Conservation (phyloP, 2,888 invertebrate species). For the Dicycla oo region DNA sequence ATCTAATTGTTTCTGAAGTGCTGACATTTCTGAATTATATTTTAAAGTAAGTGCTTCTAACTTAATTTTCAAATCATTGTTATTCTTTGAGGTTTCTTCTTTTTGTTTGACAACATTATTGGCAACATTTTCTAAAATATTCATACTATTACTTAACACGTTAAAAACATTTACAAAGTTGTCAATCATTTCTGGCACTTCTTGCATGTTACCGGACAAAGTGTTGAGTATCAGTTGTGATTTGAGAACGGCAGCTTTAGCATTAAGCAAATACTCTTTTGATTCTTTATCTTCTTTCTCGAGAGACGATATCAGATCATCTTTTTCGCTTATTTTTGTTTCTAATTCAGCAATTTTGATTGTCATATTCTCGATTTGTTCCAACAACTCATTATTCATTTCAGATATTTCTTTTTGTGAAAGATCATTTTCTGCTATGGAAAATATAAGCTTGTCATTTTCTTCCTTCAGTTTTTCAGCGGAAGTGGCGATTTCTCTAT, state of each 20-base stretch:
- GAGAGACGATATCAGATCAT: constrained; percentile 68
- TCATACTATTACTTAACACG: constrained; percentile 69
- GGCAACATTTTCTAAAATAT: constrained; percentile 70
- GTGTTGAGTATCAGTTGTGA: constrained; percentile 70
- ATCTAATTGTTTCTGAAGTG: constrained; percentile 57
- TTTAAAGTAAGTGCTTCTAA: constrained; percentile 52
- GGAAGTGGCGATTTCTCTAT: constrained; percentile 58
- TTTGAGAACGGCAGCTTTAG: constrained; percentile 69
- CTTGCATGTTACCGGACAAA: constrained; percentile 71
- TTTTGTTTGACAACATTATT: constrained; percentile 69
- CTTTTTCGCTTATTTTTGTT: constrained; percentile 69
- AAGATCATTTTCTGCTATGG: constrained; percentile 57
- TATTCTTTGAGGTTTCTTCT: constrained; percentile 57
- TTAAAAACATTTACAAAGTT: constrained; percentile 71
- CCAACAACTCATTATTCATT: constrained; percentile 64
- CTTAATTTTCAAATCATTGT: constrained; percentile 60
- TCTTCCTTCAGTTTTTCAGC: constrained; percentile 68
- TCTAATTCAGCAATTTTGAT: constrained; percentile 67
- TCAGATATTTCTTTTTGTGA: constrained; percentile 59
- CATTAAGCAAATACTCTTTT: constrained; percentile 70
- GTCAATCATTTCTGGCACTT: constrained; percentile 72
- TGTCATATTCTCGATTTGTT: constrained; percentile 64
- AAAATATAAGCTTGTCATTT: constrained; percentile 63
- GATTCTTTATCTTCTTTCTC: constrained; percentile 64
- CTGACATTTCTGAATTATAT: constrained; percentile 58